These are phyloP conservation scores for Himalopsyche japonica DNA, from an alignment of 2,888 invertebrate genomes.

Conservation along the genomic window DNA sequence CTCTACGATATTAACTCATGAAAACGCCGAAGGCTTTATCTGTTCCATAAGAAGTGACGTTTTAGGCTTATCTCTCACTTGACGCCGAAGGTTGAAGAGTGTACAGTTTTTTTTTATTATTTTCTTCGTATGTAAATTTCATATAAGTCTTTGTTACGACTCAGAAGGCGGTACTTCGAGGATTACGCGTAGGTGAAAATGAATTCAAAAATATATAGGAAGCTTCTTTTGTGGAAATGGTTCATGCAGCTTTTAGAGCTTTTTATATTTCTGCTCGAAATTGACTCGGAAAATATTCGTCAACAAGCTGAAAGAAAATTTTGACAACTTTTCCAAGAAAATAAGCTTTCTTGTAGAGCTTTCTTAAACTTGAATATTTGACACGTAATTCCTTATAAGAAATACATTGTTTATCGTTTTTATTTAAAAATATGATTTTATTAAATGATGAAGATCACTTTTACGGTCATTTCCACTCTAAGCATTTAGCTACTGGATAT, in stretches of 20 bases:
- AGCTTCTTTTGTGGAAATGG: not conserved
- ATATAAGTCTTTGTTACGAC: slow-evolving; percentile 5
- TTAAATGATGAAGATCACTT: no score
- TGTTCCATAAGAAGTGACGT: not conserved
- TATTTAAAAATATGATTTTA: no score
- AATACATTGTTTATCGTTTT: no score
- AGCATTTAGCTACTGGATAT: no score
- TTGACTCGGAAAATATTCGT: not conserved
- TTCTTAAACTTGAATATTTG: not conserved
- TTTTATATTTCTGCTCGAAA: not conserved
- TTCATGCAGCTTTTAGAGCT: not conserved
- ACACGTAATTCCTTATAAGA: no score
- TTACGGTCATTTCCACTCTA: no score
- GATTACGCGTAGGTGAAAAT: not conserved
- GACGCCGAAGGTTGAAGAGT: not conserved
- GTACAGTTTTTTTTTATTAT: not conserved
- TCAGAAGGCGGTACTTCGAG: not conserved
- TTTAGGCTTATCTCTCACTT: not conserved
- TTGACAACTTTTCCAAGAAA: not conserved
- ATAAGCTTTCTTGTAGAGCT: not conserved
- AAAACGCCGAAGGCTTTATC: not conserved
- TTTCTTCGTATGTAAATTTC: slow-evolving; percentile 5
- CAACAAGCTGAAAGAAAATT: not conserved
- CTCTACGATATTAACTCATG: not conserved
- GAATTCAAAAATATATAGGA: not conserved